Evolutionary conservation across 2,888 invertebrate genomes (phyloP).

Genomic region (Scrobipalpa atriplicella): DNA sequence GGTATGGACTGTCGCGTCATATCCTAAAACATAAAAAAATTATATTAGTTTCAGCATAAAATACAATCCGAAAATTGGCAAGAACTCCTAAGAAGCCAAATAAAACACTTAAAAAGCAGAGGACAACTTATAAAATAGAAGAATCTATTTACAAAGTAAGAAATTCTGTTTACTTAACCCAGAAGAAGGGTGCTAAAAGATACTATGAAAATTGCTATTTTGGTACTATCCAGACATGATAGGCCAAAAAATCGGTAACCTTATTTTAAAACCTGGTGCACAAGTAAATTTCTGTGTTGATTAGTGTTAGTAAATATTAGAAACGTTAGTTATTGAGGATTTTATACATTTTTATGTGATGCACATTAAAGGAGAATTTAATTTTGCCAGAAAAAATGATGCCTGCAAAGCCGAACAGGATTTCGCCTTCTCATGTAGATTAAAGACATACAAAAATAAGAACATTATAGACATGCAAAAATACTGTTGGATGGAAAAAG

Average conservation of each 20-base stretch:
- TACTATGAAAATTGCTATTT: background rate
- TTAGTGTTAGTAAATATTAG: too few relatives aligned
- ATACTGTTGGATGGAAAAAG: too few relatives aligned
- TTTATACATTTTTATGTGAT: too few relatives aligned
- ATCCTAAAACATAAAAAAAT: constrained; percentile 71
- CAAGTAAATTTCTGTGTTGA: too few relatives aligned
- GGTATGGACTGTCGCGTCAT: constrained; percentile 82
- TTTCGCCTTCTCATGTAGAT: too few relatives aligned
- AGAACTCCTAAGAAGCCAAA: constrained; percentile 1
- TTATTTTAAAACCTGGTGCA: background rate
- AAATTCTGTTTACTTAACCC: background rate
- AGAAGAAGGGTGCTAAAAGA: background rate
- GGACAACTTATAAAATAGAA: background rate
- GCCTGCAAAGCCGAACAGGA: too few relatives aligned
- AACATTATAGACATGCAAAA: too few relatives aligned
- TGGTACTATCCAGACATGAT: background rate
- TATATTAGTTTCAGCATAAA: constrained; percentile 43
- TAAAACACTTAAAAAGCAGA: background rate
- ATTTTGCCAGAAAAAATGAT: too few relatives aligned
- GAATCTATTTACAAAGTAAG: constrained; percentile 15
- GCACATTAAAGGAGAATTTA: too few relatives aligned
- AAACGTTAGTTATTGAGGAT: too few relatives aligned
- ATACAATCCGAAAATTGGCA: background rate
- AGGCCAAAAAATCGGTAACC: background rate
- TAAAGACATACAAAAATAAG: too few relatives aligned